Conservation (phyloP, 2,888 invertebrate species). For the Rhagonycha fulva region DNA sequence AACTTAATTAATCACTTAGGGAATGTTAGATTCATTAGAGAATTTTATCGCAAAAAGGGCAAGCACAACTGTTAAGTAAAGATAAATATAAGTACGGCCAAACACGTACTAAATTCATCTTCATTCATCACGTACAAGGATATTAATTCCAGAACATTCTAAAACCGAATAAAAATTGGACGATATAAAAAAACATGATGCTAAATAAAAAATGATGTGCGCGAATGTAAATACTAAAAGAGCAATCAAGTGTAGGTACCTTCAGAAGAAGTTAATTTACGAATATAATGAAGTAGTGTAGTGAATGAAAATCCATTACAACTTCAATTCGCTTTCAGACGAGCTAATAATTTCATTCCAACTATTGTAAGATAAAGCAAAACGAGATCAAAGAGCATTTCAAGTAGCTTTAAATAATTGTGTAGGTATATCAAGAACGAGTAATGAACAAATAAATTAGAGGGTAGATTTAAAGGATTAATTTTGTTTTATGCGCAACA, state of each 20-base stretch:
- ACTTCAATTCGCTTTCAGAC: not conserved
- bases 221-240: not conserved
- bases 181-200: not conserved
- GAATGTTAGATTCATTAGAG: not conserved
- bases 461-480: constrained; percentile 8
- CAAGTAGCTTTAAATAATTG: constrained; percentile 14
- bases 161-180: not conserved
- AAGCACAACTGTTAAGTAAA: not conserved
- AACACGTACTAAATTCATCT: not conserved
- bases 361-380: not conserved
- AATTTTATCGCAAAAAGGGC: not conserved
- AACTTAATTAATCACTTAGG: not conserved
- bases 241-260: not conserved
- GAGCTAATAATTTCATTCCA: not conserved
- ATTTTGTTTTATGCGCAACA: constrained; percentile 17
- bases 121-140: not conserved
- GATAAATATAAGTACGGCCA: not conserved
- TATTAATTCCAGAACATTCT: not conserved
- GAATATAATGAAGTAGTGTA: not conserved
- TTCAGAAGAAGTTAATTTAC: not conserved
- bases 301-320: not conserved
- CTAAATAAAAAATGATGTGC: not conserved
- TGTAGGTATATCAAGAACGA: constrained; percentile 8
- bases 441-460: constrained; percentile 14
- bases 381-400: constrained; percentile 16